These are phyloP conservation scores for Melitaea cinxia DNA, from an alignment of 1,140 invertebrate species.

Conservation along the genomic window DNA sequence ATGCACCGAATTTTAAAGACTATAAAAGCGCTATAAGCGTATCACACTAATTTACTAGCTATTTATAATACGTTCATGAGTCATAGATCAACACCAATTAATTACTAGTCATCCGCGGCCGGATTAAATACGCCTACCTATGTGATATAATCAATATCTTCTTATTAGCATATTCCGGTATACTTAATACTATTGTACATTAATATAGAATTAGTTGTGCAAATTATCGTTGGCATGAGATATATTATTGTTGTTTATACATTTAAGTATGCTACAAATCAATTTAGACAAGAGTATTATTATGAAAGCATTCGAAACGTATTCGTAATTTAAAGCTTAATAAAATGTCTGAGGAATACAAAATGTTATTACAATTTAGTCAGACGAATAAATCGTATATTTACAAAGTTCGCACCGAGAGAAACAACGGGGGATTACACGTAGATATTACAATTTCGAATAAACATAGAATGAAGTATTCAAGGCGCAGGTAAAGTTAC, in stretches of 20 bases:
- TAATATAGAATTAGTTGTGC: constrained; percentile 33
- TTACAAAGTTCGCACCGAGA: constrained; percentile 65
- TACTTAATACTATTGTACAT: constrained; percentile 28
- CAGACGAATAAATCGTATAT: constrained; percentile 45
- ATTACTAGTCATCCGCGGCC: constrained; percentile 33
- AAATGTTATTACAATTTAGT: constrained; percentile 3
- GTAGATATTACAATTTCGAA: constrained; percentile 79
- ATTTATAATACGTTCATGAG: constrained; percentile 32
- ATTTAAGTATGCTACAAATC: constrained; percentile 24
- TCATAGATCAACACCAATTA: constrained; percentile 41
- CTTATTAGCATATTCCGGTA: constrained; percentile 39
- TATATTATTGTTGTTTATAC: constrained; percentile 35
- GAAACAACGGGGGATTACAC: constrained; percentile 71
- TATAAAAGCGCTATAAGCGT: constrained; percentile 32
- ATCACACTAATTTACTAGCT: constrained; percentile 29
- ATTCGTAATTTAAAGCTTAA: constrained; percentile 11
- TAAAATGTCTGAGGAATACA: not conserved
- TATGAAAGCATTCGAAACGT: not conserved
- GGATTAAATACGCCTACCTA: constrained; percentile 41
- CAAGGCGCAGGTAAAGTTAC: constrained; percentile 74
- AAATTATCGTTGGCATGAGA: constrained; percentile 36
- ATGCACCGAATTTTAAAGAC: constrained; percentile 11
- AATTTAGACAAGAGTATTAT: constrained; percentile 1
- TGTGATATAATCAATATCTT: constrained; percentile 36
- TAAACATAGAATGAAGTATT: constrained; percentile 78